phyloP scores from a whole-genome alignment of 92 coral and sea anemone genomes.

The Porites evermanni region DNA sequence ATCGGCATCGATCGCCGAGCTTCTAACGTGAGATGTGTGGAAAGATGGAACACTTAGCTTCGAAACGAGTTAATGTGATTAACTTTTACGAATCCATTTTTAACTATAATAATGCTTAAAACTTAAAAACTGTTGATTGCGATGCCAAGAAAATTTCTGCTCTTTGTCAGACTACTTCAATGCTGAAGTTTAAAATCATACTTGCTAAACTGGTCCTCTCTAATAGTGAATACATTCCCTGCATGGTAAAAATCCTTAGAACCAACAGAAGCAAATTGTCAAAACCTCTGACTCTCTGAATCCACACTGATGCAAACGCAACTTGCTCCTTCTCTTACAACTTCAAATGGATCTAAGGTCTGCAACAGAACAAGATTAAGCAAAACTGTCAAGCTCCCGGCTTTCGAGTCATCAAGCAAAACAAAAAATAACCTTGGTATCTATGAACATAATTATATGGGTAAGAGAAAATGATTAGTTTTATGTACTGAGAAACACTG shows the following conservation, averaged over 20 bases:
- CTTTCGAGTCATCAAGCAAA: too few relatives aligned
- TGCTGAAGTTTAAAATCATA: not conserved
- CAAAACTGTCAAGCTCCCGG: too few relatives aligned
- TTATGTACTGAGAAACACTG: too few relatives aligned
- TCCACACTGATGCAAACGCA: too few relatives aligned
- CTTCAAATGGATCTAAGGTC: not conserved
- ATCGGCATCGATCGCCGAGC: not conserved
- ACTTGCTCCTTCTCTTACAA: too few relatives aligned
- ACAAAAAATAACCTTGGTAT: too few relatives aligned
- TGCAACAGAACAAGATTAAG: slow-evolving; percentile 13
- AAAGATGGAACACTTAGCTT: not conserved
- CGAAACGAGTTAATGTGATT: slow-evolving; percentile 10
- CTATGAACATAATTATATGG: too few relatives aligned
- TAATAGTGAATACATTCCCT: not conserved
- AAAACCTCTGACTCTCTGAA: not conserved
- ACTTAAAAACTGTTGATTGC: not conserved
- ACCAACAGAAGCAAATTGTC: not conserved
- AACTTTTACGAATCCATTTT: not conserved
- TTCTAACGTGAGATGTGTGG: not conserved
- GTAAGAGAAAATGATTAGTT: too few relatives aligned
- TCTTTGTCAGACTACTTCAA: not conserved
- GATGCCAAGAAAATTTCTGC: not conserved
- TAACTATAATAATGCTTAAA: not conserved
- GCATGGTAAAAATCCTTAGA: not conserved
- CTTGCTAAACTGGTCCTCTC: not conserved